Percentiles rank a stretch among this genome's conserved stretches.
Evolutionary conservation across 2,797 vertebrate species (phyloP).

Genomic region (Dromococcyx pavoninus): DNA sequence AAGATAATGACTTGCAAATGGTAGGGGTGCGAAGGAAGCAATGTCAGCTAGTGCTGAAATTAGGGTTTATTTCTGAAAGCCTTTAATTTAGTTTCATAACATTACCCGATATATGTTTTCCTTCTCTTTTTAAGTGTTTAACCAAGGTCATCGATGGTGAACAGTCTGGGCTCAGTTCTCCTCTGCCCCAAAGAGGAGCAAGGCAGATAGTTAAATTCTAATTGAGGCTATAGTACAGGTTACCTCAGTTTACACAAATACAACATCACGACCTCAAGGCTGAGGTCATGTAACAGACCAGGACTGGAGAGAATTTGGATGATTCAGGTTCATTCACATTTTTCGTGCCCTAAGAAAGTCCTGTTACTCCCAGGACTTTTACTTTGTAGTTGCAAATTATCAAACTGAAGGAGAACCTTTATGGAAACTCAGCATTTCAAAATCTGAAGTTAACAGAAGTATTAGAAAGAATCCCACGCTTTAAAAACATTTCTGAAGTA

Average conservation of each 20-base stretch:
- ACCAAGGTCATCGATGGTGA: no score
- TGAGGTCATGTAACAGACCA: neutral
- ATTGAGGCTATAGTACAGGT: neutral
- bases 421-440: neutral
- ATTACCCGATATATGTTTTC: neutral
- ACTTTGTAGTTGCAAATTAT: accelerated
- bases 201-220: neutral
- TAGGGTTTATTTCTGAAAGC: neutral
- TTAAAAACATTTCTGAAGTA: neutral
- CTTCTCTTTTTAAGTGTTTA: neutral
- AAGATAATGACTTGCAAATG: neutral
- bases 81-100: neutral
- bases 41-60: neutral
- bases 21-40: neutral
- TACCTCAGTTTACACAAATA: neutral
- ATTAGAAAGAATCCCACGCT: neutral
- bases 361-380: accelerated
- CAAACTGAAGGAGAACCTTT: neutral
- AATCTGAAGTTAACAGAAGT: neutral
- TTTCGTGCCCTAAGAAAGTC: neutral
- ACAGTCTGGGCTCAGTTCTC: neutral
- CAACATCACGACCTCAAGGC: neutral
- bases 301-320: neutral
- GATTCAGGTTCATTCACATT: neutral
- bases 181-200: neutral